Evolutionary conservation across 2,113 vertebrate species (phyloP), one percentile per base, ranked within the genome.

Genomic region (Myotis yumanensis): DNA sequence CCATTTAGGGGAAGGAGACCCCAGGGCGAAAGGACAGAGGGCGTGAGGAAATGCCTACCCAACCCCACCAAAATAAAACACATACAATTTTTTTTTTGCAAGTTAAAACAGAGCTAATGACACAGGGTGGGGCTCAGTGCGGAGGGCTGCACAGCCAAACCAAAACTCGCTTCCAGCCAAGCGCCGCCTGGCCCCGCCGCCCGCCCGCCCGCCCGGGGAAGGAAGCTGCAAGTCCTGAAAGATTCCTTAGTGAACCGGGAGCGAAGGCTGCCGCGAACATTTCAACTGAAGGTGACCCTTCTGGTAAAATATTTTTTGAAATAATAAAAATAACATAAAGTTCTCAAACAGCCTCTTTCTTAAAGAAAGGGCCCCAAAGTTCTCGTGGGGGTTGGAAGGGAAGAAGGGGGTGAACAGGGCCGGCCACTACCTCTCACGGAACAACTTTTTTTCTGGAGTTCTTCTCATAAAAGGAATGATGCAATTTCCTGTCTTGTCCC

Each of bases 401-500:
- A 93, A 69, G 48, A 35, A 77, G 32, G 46, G 28, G 64, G 28
- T 30, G 32, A 2, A 32, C 57, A 48, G 28, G 46, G 85, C 89
- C 48, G 11, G 51, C 77, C 73, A 15, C 96, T 93, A 97, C 96
- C 96, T 97, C 97, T 97, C 91, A 89, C 57, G 95, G 95, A 97
- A 97, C 88, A 91, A 94, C 91, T 93, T 96, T 93, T 93, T 64
- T 97, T 98, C 98, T 97, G 97, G 97, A 98, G 98, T 98, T 98
- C 98, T 98, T 98, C 99, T 99, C 98, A 97, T 98, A 98, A 94
- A 98, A 99, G 98, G 98, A 98, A 98, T 99, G 98, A 99, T 98
- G 99, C 99, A 98, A 99, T 99, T 99, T 99, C 99, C 99, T 99
- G 99, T 98, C 98, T 98, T 97, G 98, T 98, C 99, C 98, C 98